phyloP scores from a whole-genome alignment of 2,797 vertebrate genomes.

The Podarcis siculus region DNA sequence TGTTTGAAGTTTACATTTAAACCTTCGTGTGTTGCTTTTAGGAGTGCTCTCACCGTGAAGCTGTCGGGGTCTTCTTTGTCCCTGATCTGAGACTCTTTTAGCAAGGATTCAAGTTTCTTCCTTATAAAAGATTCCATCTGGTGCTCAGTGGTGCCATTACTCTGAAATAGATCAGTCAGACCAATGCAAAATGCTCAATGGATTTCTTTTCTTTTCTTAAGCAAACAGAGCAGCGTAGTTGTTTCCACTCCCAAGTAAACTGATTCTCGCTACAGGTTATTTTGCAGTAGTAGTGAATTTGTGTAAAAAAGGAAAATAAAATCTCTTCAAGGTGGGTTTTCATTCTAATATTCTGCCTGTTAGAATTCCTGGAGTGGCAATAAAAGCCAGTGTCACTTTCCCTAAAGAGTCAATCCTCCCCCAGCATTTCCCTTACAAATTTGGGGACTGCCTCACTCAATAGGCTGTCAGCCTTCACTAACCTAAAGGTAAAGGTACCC shows the following conservation, averaged over 20 bases:
- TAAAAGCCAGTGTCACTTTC: neutral
- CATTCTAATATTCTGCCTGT: neutral
- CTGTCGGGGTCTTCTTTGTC: slow-evolving; percentile 97
- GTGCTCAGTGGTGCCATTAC: slow-evolving; percentile 87
- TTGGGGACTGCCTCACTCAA: neutral
- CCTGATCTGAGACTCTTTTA: slow-evolving; percentile 93
- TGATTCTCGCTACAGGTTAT: neutral
- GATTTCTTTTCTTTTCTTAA: neutral
- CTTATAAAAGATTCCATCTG: slow-evolving; percentile 95
- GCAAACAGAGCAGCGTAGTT: neutral
- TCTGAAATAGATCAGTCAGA: slow-evolving; percentile 78
- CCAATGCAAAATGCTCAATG: slow-evolving; percentile 6
- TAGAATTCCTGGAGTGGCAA: neutral
- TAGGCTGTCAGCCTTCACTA: neutral
- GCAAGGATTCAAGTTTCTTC: slow-evolving; percentile 95
- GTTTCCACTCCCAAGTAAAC: neutral
- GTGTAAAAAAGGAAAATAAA: neutral
- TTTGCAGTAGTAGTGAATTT: neutral
- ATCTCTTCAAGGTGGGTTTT: neutral
- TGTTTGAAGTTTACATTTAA: slow-evolving; percentile 91
- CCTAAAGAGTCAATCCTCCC: neutral
- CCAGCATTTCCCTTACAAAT: neutral
- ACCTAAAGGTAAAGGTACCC: no score
- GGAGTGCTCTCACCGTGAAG: slow-evolving; percentile 94
- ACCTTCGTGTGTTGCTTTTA: slow-evolving; percentile 93